Percentiles rank a stretch among this genome's conserved stretches.
phyloP scores from a whole-genome alignment of 2,797 vertebrate genomes.

The Distichodus sexfasciatus region DNA sequence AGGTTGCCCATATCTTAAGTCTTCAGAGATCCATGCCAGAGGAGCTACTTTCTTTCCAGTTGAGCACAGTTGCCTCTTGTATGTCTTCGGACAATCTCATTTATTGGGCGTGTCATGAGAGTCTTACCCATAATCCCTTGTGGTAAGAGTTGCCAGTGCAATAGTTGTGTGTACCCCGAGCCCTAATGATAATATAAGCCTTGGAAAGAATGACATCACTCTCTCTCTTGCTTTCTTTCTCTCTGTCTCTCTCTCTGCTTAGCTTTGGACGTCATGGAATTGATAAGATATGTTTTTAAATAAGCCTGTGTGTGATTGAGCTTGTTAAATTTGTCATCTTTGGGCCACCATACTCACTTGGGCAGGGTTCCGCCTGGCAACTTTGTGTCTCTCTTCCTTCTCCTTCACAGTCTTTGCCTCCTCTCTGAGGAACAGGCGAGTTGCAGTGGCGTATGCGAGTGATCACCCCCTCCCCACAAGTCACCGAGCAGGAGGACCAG shows the following conservation, averaged over 20 bases:
- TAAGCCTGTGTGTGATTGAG: conserved; percentile 26
- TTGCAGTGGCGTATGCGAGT: conserved; percentile 93
- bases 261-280: conserved; percentile 25
- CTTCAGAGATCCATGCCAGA: conserved; percentile 1
- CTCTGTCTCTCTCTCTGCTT: conserved; percentile 11
- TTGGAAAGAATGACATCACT: conserved; percentile 54
- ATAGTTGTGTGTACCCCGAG: conserved; percentile 31
- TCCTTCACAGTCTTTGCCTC: conserved; percentile 82
- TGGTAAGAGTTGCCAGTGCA: conserved; percentile 28
- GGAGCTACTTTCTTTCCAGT: conserved; percentile 23
- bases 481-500: conserved; percentile 92
- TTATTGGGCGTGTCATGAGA: conserved; percentile 41
- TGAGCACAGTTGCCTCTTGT: conserved; percentile 23
- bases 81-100: conserved; percentile 33
- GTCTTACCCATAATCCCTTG: conserved; percentile 43
- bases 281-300: conserved; percentile 27
- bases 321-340: background rate
- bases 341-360: conserved; percentile 46
- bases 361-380: conserved; percentile 53
- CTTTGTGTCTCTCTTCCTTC: conserved; percentile 79
- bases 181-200: conserved; percentile 43
- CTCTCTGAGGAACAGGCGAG: conserved; percentile 85
- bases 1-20: conserved; percentile 24
- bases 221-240: background rate
- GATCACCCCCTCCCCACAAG: conserved; percentile 86